Base-by-base conservation (phyloP, 2,888 invertebrate species). In the Gymnocheta viridis region DNA sequence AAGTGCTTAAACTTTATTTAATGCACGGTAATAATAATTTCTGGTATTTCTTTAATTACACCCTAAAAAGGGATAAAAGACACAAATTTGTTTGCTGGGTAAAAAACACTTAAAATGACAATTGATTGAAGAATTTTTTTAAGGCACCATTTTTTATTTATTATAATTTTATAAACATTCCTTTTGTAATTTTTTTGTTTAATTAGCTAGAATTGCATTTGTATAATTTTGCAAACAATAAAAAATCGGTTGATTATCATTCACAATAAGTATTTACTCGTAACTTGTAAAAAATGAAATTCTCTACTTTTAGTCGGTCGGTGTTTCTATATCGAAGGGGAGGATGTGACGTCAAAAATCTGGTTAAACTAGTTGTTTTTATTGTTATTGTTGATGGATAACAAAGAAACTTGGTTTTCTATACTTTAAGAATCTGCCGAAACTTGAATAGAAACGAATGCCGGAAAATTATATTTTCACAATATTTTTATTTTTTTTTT, bases 301-400 rank as follows among this genome's bases (percentile, higher is more conserved):
- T 67, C 66, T 73, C 41, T 29, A 38, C 62, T 66, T 41, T 27
- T 10, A 38, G 35, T 19, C n/a, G 58, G 19, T 38, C 35, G 27
- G n/a, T 47, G 72, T 76, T 69, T 69, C 67, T 74, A 29, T 64
- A 74, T 29, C 66, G 82, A 82, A 64, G 78, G 66, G 58, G 27
- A 72, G 72, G 64, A 80, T 80, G 72, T 85, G 85, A 85, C 85
- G 85, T 82, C 85, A 85, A 79, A 79, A 67, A 78, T 85, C 82
- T 79, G 79, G 81, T 84, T 77, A 81, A 78, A 74, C 81, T 73
- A 84, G 84, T 84, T 81, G 78, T 64, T 78, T 54, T 66, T 72
- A 12, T 69, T 58, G 17, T 67, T 54, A 17, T 64, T 67, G 32
- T 27, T 47, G 74, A 56, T 54, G 29, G 22, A 19, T 17, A 66